Base-by-base conservation (phyloP, 2,888 invertebrate genomes). In the Mamestra brassicae region DNA sequence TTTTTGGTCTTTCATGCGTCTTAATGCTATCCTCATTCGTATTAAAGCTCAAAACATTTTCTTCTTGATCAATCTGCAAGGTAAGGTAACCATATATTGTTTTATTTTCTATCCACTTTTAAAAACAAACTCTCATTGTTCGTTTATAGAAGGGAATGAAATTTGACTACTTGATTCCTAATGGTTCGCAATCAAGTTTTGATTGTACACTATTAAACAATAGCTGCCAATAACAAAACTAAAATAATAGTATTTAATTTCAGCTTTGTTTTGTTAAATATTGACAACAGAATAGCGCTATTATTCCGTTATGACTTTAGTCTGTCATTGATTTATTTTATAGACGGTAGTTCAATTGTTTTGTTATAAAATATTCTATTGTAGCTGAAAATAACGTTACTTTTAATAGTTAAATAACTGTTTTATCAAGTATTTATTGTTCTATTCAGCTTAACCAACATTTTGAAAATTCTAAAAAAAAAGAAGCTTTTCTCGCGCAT, bases 301-400 rank as follows among this genome's bases (percentile, higher is more conserved):
- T 78, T 78, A 54, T 78, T 47, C 8, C 17, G 47, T 79, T 66
- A 63, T 36, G 63, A 47, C 55, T 80, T 68, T 61, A 8, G 66
- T 67, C 11, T 63, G 57, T 15, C 47, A 50, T 26, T 80, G 36
- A 42, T 63, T 54, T 58, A 67, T 66, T 65, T 78, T 73, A 47
- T 58, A 45, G 34, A 36, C 36, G 42, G 5, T 34, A 47, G n/a
- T 79, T n/a, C 38, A 58, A 72, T 66, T 71, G 54, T 73, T 74
- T 64, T 57, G 3, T 8, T 3, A 42, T 52, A 26, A 50, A 50
- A 55, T 75, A 67, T 78, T 55, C 26, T 36, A 55, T 62, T 67
- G 76, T 67, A 6, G 42, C 11, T 26, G 50, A 78, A 69, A 57
- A 77, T 78, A 62, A 17, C 15, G 5, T n/a, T 34, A 11, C 17